phyloP scores from a whole-genome alignment of 2,888 invertebrate species.

The Mayetiola destructor region DNA sequence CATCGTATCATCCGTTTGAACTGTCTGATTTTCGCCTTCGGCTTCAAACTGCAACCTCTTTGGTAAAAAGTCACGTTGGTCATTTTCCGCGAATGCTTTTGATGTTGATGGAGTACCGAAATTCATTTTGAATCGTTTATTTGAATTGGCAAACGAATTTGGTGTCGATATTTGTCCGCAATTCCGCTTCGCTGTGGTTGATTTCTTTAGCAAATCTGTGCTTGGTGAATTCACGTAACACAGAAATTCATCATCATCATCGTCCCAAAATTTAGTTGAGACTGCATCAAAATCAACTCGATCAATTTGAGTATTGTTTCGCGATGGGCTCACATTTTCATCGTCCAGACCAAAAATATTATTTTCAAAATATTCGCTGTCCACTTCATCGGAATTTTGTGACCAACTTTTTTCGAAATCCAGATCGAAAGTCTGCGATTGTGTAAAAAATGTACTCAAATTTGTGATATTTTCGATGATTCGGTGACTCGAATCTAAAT shows the following conservation, averaged over 20 bases:
- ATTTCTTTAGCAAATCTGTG: background rate
- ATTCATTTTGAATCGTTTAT: background rate
- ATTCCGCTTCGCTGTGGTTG: background rate
- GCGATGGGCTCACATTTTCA: background rate
- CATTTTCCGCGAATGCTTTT: background rate
- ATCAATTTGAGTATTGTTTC: background rate
- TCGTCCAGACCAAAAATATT: background rate
- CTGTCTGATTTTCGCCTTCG: background rate
- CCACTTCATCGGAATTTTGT: background rate
- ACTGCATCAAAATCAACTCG: background rate
- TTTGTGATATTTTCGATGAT: background rate
- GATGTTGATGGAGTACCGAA: background rate
- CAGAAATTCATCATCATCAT: background rate
- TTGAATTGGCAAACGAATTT: background rate
- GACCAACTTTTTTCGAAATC: background rate
- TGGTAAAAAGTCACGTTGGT: background rate
- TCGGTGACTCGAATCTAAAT: background rate
- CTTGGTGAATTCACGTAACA: background rate
- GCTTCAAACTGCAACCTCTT: background rate
- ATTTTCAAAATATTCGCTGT: background rate
- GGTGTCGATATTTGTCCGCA: background rate
- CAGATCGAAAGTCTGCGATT: background rate
- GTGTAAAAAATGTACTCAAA: background rate
- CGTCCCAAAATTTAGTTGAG: background rate
- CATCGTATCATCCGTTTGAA: background rate